Evolutionary conservation across 2,888 invertebrate genomes (phyloP), one percentile per base, ranked within the genome.

Genomic region (Ceraclea dissimilis): DNA sequence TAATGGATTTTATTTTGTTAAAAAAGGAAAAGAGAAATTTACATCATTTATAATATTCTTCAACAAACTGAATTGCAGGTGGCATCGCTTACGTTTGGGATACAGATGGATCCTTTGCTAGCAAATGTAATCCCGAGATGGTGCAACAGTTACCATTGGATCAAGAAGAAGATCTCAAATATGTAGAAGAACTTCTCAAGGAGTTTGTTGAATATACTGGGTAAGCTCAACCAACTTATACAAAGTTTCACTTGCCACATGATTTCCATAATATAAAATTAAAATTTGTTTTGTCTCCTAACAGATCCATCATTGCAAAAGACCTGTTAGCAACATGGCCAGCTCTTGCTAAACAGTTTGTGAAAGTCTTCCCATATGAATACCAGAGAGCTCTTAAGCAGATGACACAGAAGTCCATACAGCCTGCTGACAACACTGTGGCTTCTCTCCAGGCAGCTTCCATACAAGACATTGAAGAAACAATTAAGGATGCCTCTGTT

Each of bases 281-380:
- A 10, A 26, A n/a, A n/a, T 26, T 6, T 26, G 26, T 26, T 26
- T 26, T n/a, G n/a, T n/a, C n/a, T n/a, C n/a, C n/a, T n/a, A n/a
- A 10, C 65, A 78, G 78, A 13, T 95, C 95, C 2, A 68, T 88
- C 60, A 82, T 97, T 59, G 98, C 95, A 2, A 74, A 83, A 62
- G 79, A 86, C 22, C 76, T 98, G 26, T 73, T 98, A 0, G 76
- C 82, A 63, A 81, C 88, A 57, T 93, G 96, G 97, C 82, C 86
- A 1, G 78, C 79, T 57, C 81, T 85, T 54, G 84, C 90, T 47
- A 74, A 81, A 22, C 81, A 86, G 70, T 94, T 99, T 70, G 81
- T 95, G 54, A 99, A 99, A 79, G 92, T 98, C 49, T 98, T 98
- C 80, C 98, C 99, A 0, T 90, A 89, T 67, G 99, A 99, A 68